phyloP scores from a whole-genome alignment of 2,888 invertebrate genomes.

The Trichopoda pennipes region DNA sequence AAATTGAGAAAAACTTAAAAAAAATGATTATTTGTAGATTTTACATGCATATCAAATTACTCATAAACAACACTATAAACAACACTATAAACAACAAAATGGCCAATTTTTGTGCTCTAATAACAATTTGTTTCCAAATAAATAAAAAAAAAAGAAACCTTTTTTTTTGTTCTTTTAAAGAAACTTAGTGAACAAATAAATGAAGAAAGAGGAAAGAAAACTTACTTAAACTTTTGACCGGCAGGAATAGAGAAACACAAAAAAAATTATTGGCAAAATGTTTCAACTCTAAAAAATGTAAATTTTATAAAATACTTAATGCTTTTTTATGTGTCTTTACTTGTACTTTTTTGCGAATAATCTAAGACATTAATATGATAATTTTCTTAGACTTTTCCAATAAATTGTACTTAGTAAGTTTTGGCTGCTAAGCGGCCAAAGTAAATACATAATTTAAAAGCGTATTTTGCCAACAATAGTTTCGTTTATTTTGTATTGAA shows the following conservation, averaged over 20 bases:
- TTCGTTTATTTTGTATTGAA: neutral
- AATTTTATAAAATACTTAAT: neutral
- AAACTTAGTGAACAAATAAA: neutral
- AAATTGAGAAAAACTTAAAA: too few species aligned
- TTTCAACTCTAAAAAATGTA: neutral
- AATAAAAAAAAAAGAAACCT: neutral
- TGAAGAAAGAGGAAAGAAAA: neutral
- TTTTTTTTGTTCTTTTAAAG: too few species aligned
- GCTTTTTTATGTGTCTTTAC: neutral
- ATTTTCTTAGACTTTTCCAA: too few species aligned
- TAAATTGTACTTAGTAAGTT: neutral
- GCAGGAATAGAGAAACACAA: neutral
- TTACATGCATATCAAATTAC: neutral
- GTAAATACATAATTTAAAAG: neutral
- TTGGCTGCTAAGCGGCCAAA: neutral
- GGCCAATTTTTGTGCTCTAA: too few species aligned
- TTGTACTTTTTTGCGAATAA: neutral
- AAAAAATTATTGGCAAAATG: neutral
- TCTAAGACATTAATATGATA: neutral
- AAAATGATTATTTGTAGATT: too few species aligned
- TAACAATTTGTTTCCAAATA: neutral
- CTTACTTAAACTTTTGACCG: slow-evolving; percentile 2
- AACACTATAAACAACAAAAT: slow-evolving; percentile 5
- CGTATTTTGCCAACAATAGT: neutral
- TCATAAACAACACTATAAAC: neutral